phyloP scores from a whole-genome alignment of 1,140 invertebrate species.

The Aethina tumida region DNA sequence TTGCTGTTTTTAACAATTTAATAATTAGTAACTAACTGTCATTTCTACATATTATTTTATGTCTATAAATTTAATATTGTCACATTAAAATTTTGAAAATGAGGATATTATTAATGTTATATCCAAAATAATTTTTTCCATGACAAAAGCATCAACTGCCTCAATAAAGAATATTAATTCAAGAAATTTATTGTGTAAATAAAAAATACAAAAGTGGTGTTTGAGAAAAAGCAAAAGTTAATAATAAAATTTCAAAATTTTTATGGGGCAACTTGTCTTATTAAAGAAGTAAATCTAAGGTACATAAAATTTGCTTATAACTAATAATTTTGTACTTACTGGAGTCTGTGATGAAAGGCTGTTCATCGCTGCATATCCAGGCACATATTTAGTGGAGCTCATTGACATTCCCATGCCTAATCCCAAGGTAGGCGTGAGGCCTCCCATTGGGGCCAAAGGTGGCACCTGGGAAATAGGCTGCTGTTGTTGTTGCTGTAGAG shows the following conservation, averaged over 20 bases:
- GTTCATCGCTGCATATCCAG: slow-evolving; percentile 55
- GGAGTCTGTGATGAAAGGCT: slow-evolving; percentile 84
- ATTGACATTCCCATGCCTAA: slow-evolving; percentile 44
- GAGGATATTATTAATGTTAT: no score
- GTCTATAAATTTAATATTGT: no score
- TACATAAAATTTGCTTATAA: slow-evolving; percentile 9
- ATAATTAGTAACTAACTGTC: no score
- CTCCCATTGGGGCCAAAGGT: slow-evolving; percentile 48
- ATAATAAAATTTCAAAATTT: not conserved
- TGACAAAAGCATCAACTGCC: not conserved
- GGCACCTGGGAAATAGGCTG: slow-evolving; percentile 36
- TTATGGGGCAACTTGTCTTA: slow-evolving; percentile 1
- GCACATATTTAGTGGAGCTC: slow-evolving; percentile 59
- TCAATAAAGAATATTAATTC: slow-evolving; percentile 1
- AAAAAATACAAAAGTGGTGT: no score
- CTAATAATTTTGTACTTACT: slow-evolving; percentile 41
- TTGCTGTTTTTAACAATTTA: no score
- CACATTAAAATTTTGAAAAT: no score
- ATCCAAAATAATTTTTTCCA: slow-evolving; percentile 1
- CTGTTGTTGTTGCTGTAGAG: slow-evolving; percentile 56
- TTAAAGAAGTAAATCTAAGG: slow-evolving; percentile 8
- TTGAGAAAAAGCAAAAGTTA: not conserved
- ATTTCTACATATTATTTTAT: no score
- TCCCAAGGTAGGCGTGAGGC: slow-evolving; percentile 39
- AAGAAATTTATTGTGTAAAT: not conserved